Conservation (phyloP, 2,113 vertebrate species). For the Bos javanicus region DNA sequence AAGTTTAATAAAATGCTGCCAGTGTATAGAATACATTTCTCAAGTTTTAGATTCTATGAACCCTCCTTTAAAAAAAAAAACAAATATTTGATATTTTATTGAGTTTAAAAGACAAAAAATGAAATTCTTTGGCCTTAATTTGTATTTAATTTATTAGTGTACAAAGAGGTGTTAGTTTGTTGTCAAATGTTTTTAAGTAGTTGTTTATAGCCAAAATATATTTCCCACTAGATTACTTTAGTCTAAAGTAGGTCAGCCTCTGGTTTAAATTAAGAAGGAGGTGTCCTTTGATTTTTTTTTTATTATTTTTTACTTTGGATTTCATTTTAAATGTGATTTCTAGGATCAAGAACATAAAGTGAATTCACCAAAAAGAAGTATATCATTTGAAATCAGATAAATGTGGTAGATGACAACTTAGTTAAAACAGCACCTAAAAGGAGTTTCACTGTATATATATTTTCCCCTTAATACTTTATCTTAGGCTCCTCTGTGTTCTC, state of each 20-base stretch:
- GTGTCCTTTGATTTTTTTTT: not conserved
- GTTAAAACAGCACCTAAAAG: not conserved
- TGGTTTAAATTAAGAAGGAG: constrained; percentile 3
- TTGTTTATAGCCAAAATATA: constrained; percentile 33
- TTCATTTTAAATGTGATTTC: not conserved
- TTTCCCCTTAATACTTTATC: not conserved
- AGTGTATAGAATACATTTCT: not conserved
- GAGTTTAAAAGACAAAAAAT: not conserved
- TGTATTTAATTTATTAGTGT: constrained; percentile 28
- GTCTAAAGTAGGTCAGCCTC: not conserved
- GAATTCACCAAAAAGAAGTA: not conserved
- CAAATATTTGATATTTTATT: not conserved
- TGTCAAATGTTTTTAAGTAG: constrained; percentile 23
- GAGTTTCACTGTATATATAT: not conserved
- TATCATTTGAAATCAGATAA: not conserved
- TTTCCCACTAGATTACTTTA: constrained; percentile 22
- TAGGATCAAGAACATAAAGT: not conserved
- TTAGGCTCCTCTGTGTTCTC: not conserved
- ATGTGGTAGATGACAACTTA: not conserved
- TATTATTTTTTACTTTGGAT: not conserved
- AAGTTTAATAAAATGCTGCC: constrained; percentile 47
- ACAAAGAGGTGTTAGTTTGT: constrained; percentile 17
- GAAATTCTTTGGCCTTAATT: not conserved
- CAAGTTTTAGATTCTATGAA: constrained; percentile 30
- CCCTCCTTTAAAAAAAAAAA: not conserved